phyloP scores from a whole-genome alignment of 1,140 invertebrate species.

The Acromyrmex echinatior region DNA sequence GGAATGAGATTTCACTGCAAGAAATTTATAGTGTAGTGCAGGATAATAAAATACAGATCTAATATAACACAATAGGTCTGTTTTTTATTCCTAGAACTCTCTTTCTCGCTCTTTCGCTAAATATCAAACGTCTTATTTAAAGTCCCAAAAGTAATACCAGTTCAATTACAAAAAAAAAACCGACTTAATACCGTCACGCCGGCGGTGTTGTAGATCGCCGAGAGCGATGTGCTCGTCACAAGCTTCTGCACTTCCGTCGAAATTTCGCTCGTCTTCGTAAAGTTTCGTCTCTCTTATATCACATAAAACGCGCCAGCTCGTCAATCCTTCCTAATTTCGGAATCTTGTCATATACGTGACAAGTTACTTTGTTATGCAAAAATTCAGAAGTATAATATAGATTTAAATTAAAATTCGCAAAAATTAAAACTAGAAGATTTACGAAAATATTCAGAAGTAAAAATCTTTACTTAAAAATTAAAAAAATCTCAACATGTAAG shows the following conservation, averaged over 20 bases:
- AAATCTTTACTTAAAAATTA: background rate
- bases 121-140: too few relatives aligned
- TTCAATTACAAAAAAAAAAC: background rate
- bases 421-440: background rate
- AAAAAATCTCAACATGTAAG: background rate
- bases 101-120: too few relatives aligned
- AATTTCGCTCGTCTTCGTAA: conserved; percentile 4
- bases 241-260: conserved; percentile 27
- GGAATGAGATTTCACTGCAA: too few relatives aligned
- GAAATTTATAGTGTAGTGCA: too few relatives aligned
- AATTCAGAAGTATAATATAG: background rate
- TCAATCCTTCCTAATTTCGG: background rate
- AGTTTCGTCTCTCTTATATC: background rate
- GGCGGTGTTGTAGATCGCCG: background rate
- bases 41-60: too few relatives aligned
- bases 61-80: too few relatives aligned
- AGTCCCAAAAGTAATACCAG: too few relatives aligned
- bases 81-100: too few relatives aligned
- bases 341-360: background rate
- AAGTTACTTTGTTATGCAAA: background rate
- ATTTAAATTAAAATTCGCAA: background rate
- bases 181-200: background rate
- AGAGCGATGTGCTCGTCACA: background rate
- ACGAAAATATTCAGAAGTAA: background rate
- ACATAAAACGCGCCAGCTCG: background rate